Conservation (phyloP, 2,113 vertebrate genomes). For the Heterotis niloticus region DNA sequence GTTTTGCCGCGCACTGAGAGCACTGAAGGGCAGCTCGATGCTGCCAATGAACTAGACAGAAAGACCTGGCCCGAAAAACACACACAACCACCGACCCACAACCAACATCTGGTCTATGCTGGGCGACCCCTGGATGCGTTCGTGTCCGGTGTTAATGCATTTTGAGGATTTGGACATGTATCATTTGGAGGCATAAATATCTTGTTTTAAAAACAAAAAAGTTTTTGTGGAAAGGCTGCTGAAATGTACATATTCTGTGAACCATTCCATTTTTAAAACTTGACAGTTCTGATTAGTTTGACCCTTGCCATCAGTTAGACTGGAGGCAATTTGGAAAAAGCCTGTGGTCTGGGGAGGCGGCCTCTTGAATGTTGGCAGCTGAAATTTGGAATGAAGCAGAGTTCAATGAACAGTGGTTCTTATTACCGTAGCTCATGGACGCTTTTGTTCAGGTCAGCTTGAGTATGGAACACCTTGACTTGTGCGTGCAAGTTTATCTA, state of each 20-base stretch:
- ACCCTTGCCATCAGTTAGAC: neutral
- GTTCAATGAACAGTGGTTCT: neutral
- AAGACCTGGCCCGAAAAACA: neutral
- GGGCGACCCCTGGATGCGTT: neutral
- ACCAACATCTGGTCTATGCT: neutral
- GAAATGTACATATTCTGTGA: neutral
- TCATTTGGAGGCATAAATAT: neutral
- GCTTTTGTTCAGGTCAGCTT: neutral
- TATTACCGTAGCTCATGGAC: neutral
- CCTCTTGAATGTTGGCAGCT: neutral
- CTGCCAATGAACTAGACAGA: neutral
- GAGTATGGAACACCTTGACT: neutral
- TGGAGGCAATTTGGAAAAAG: neutral
- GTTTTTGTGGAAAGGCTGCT: too few species aligned
- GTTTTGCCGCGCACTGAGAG: slow-evolving; percentile 7
- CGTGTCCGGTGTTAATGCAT: neutral
- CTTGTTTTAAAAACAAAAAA: neutral
- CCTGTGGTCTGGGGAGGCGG: neutral
- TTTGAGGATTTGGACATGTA: neutral
- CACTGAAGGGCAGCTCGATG: neutral
- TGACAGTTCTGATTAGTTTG: neutral
- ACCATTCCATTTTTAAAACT: neutral
- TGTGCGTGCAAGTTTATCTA: neutral
- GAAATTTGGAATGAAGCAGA: neutral
- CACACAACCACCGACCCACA: neutral